Evolutionary conservation across 2,113 vertebrate species (phyloP).

Genomic region (Myrmophylax atrothorax): DNA sequence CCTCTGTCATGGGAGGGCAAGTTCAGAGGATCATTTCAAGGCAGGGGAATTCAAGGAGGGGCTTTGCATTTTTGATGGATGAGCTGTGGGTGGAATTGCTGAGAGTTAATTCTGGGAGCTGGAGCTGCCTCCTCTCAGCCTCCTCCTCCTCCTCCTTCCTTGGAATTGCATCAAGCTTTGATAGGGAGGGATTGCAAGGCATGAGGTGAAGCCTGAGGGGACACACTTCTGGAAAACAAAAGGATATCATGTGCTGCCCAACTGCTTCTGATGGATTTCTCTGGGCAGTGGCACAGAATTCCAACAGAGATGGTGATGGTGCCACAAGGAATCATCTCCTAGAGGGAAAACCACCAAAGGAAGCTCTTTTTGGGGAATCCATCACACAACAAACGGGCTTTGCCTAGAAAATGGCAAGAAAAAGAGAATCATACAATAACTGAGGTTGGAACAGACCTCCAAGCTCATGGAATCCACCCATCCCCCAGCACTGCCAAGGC

Average conservation of each 20-base stretch:
- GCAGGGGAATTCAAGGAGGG: neutral
- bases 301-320: too few species aligned
- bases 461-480: neutral
- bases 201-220: neutral
- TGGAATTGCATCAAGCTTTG: accelerated
- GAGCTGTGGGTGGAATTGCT: neutral
- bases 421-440: too few species aligned
- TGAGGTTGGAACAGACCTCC: too few species aligned
- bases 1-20: neutral
- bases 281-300: neutral
- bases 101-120: neutral
- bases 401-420: neutral
- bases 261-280: neutral
- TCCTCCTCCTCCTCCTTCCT: neutral
- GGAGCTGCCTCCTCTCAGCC: neutral
- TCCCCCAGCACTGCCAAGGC: neutral
- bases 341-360: neutral
- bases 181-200: neutral
- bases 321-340: neutral
- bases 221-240: neutral
- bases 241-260: neutral
- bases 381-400: neutral
- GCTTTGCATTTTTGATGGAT: neutral
- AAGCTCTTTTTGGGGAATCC: neutral
- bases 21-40: neutral